Evolutionary conservation across 2,888 invertebrate genomes (phyloP), one percentile per base, ranked within the genome.

Genomic region (Nemapogon koenigi): DNA sequence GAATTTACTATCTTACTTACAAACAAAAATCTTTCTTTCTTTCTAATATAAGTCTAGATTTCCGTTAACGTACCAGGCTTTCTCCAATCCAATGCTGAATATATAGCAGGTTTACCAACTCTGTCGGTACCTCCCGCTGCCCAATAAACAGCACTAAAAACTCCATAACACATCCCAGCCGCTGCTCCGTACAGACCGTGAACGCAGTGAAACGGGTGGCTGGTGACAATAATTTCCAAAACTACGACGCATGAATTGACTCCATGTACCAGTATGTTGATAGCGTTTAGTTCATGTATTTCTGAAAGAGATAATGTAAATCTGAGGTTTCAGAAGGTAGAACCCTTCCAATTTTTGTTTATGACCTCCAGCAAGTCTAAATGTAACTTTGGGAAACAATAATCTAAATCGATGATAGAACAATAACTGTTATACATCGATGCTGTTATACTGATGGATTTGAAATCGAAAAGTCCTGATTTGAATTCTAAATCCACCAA

Each of bases 61-160:
- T n/a, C n/a, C n/a, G n/a, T 16, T 6, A 19, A 36, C 3, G 43
- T 44, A 69, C 79, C 67, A 1, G 90, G 88, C 38, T 83, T 81
- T 41, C 81, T 72, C 91, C 92, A 93, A 61, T 92, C 84, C 25
- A 93, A 68, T 1, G 89, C 82, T 19, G 84, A 82, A 57, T 93
- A 93, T 43, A 93, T 89, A 41, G 83, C 86, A 0, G 78, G 79
- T 7, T 81, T 55, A 1, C 88, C 89, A 26, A 68, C 45, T 16
- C 76, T 50, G 50, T 79, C 78, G 1, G 78, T 79, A 7, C 80
- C 80, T 0, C 79, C 79, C 1, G 61, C 54, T 0, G 62, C 65
- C 70, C 72, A 79, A 53, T 81, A 81, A 43, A 78, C 49, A n/a
- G 67, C 71, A 46, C 79, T 78, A 52, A 80, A 80, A 3, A 76